These are phyloP conservation scores for Tetragonisca angustula DNA, from an alignment of 2,888 invertebrate species.

Conservation along the genomic window DNA sequence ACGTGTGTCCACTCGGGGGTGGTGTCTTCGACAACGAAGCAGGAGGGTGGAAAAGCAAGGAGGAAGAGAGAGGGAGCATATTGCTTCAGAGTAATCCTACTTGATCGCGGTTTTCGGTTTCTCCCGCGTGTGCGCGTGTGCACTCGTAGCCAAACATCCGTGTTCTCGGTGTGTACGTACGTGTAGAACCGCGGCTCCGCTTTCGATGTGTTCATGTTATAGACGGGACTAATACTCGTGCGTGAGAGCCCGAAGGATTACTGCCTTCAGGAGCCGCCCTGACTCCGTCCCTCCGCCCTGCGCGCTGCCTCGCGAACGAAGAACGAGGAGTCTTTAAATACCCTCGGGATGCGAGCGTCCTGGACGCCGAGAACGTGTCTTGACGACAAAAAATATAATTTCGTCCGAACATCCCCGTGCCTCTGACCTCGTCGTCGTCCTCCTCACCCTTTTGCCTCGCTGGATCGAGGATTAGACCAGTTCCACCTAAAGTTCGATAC, in stretches of 20 bases:
- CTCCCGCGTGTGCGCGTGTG: constrained; percentile 59
- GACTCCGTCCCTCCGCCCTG: constrained; percentile 40
- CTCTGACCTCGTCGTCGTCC: neutral
- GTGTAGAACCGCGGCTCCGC: constrained; percentile 26
- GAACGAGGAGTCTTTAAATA: constrained; percentile 82
- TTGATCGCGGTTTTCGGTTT: constrained; percentile 83
- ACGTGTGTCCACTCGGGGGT: constrained; percentile 52
- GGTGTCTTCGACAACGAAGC: constrained; percentile 59
- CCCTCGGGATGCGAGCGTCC: constrained; percentile 81
- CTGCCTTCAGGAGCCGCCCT: constrained; percentile 76
- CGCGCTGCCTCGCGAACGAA: constrained; percentile 65
- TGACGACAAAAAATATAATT: constrained; percentile 82
- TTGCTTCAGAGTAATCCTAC: constrained; percentile 82
- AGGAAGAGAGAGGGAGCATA: constrained; percentile 78
- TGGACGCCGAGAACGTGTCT: constrained; percentile 78
- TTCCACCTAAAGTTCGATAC: constrained; percentile 26
- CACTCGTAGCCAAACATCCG: constrained; percentile 41
- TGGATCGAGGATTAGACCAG: constrained; percentile 46
- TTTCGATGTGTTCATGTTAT: constrained; percentile 60
- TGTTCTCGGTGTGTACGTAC: constrained; percentile 14
- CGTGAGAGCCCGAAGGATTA: constrained; percentile 80
- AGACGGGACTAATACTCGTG: constrained; percentile 72
- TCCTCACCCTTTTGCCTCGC: constrained; percentile 31
- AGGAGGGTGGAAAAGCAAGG: constrained; percentile 49
- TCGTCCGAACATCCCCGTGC: constrained; percentile 53